Conservation (phyloP, 2,888 invertebrate genomes). For the Osedax frankpressi region DNA sequence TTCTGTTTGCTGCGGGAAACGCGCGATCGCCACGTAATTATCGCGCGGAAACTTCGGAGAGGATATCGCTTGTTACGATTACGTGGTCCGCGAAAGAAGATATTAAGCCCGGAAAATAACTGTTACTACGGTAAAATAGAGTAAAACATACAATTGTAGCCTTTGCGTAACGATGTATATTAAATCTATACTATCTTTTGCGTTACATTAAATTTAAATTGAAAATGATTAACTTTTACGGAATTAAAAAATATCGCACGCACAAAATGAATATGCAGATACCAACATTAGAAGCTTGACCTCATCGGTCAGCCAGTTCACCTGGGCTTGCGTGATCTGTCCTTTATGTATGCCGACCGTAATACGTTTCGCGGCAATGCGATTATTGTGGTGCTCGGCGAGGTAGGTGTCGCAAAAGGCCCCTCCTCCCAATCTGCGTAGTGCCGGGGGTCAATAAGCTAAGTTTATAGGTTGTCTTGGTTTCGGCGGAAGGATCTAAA, state of each 20-base stretch:
- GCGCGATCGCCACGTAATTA: no score
- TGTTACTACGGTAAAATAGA: no score
- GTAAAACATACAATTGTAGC: no score
- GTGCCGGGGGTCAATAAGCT: background rate
- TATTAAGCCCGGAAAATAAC: no score
- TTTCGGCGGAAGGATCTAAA: no score
- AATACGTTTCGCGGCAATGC: conserved; percentile 38
- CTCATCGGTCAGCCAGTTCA: conserved; percentile 34
- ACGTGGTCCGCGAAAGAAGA: no score
- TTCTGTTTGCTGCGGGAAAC: conserved; percentile 31
- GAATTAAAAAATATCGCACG: background rate
- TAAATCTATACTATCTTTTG: background rate
- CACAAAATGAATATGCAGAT: background rate
- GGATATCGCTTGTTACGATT: no score
- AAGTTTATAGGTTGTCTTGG: no score
- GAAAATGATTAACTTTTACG: background rate
- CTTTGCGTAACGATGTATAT: no score
- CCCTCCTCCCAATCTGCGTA: conserved; percentile 37
- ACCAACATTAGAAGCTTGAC: conserved; percentile 35
- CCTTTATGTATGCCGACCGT: conserved; percentile 37
- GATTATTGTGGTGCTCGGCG: conserved; percentile 35
- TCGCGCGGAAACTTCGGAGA: no score
- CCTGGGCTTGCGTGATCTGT: conserved; percentile 32
- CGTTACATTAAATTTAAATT: background rate
- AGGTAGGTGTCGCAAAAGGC: conserved; percentile 41